Evolutionary conservation across 2,797 vertebrate genomes (phyloP).

Genomic region (Chelon labrosus): DNA sequence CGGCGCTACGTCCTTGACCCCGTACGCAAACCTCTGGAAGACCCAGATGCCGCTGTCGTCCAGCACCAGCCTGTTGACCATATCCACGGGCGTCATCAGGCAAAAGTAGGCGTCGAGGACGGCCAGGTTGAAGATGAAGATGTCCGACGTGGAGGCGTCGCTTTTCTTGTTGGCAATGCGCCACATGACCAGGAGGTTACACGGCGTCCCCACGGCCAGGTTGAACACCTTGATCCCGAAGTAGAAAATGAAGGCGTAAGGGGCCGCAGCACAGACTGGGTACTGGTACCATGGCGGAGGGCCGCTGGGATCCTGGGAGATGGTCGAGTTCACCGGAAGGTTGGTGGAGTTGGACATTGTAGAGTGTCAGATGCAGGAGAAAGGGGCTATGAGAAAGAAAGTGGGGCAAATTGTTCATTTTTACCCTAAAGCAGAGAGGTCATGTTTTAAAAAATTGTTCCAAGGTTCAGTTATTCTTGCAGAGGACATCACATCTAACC

Average conservation of each 20-base stretch:
- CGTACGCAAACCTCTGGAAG: constrained; percentile 79
- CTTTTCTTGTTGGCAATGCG: constrained; percentile 73
- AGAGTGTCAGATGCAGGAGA: constrained; percentile 4
- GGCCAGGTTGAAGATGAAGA: constrained; percentile 84
- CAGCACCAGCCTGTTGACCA: constrained; percentile 78
- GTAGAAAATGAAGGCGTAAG: constrained; percentile 81
- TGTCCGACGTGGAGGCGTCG: constrained; percentile 75
- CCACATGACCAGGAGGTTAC: constrained; percentile 82
- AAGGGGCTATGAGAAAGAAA: neutral
- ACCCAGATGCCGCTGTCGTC: constrained; percentile 70
- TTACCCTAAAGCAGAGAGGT: no score
- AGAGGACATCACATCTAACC: neutral
- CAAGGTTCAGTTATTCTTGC: no score
- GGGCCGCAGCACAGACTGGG: constrained; percentile 62
- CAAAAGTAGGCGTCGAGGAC: constrained; percentile 81
- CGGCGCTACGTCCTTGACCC: constrained; percentile 79
- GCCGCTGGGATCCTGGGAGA: neutral
- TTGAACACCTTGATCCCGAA: constrained; percentile 81
- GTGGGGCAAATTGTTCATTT: no score
- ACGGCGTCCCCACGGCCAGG: constrained; percentile 77
- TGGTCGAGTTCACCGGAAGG: constrained; percentile 38
- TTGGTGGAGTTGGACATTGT: constrained; percentile 53
- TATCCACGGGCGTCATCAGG: constrained; percentile 80
- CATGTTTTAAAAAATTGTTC: no score
- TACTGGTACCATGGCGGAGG: constrained; percentile 76